Conservation (phyloP, 2,888 invertebrate genomes). For the Epinotia bilunana region DNA sequence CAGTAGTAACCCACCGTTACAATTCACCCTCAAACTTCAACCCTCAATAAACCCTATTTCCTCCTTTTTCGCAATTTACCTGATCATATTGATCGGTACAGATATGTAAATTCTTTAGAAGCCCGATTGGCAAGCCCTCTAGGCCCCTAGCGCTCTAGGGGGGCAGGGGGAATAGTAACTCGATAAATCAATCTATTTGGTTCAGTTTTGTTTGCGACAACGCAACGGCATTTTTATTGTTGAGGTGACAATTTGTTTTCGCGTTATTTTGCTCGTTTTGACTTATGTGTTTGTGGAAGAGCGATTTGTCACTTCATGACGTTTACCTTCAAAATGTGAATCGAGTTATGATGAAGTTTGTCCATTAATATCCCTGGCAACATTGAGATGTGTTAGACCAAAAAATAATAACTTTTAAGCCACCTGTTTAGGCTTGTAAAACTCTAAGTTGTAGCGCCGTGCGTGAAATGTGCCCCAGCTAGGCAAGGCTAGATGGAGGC, state of each 20-base stretch:
- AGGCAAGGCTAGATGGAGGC: no score
- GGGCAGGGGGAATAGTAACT: constrained; percentile 59
- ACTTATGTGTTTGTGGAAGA: constrained; percentile 37
- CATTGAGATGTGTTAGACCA: no score
- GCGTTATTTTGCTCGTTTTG: constrained; percentile 46
- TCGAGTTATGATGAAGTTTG: neutral
- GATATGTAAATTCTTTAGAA: constrained; percentile 40
- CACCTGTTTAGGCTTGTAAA: no score
- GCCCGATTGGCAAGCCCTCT: constrained; percentile 32
- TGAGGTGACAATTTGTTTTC: constrained; percentile 47
- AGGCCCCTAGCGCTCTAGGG: constrained; percentile 12
- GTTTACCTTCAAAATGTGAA: constrained; percentile 8
- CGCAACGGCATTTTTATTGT: constrained; percentile 42
- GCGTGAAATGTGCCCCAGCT: no score
- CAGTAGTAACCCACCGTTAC: neutral
- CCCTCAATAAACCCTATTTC: constrained; percentile 25
- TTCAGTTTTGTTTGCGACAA: constrained; percentile 51
- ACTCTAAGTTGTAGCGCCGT: no score
- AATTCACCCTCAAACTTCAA: constrained; percentile 6
- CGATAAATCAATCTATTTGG: constrained; percentile 69
- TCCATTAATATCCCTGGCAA: neutral
- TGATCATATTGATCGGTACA: constrained; percentile 40
- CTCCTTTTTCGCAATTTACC: constrained; percentile 30
- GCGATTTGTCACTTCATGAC: constrained; percentile 28
- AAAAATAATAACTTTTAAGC: no score